Conservation (phyloP, 2,113 vertebrate genomes). For the Noturus placidus region DNA sequence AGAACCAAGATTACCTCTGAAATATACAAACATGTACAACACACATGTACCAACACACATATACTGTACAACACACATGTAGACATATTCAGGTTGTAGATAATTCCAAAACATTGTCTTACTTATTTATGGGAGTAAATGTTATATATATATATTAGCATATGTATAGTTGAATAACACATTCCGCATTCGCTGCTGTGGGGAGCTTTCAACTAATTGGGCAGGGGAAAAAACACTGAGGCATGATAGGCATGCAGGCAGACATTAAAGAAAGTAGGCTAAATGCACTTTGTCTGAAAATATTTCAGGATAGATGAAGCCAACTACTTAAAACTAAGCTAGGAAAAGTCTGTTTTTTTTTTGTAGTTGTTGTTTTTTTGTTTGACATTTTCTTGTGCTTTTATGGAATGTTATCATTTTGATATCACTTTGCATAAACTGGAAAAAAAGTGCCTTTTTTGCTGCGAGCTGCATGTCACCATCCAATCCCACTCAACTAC, state of each 20-base stretch:
- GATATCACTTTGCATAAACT: neutral
- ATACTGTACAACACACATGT: neutral
- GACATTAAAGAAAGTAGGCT: neutral
- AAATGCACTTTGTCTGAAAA: neutral
- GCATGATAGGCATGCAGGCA: neutral
- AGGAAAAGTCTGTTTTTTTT: neutral
- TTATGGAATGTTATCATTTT: neutral
- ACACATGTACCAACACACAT: neutral
- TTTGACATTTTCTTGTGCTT: neutral
- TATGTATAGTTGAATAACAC: neutral
- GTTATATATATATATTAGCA: neutral
- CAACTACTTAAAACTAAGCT: neutral
- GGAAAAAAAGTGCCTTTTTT: neutral
- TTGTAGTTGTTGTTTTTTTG: no score
- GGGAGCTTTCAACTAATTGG: neutral
- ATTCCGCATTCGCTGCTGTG: neutral
- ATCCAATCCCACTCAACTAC: neutral
- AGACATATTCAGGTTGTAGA: neutral
- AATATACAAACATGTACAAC: neutral
- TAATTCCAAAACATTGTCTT: neutral
- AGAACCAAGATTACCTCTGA: slow-evolving; percentile 6
- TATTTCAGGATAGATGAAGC: neutral
- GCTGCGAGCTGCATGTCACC: neutral
- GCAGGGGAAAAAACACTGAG: neutral
- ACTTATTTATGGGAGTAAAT: neutral